Evolutionary conservation across 2,888 invertebrate genomes (phyloP).

Genomic region (Trichogramma dendrolimi): DNA sequence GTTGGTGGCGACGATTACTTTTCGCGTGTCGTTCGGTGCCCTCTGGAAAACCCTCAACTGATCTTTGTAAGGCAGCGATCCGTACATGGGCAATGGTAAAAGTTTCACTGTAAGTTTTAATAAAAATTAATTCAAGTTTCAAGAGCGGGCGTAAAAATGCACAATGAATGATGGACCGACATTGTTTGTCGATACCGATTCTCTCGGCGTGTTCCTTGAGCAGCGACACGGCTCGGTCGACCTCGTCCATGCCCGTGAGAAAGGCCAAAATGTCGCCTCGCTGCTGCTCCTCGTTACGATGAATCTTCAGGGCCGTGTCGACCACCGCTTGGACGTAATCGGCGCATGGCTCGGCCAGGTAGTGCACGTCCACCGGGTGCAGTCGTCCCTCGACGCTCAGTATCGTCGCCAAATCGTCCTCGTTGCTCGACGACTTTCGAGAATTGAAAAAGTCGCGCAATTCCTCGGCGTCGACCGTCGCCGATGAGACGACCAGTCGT

Average conservation of each 20-base stretch:
- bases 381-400: slow-evolving; percentile 85
- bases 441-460: slow-evolving; percentile 74
- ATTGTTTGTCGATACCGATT: slow-evolving; percentile 53
- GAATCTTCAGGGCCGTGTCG: slow-evolving; percentile 85
- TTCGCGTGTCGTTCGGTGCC: slow-evolving; percentile 68
- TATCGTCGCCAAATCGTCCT: slow-evolving; percentile 68
- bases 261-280: slow-evolving; percentile 89
- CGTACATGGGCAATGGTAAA: slow-evolving; percentile 84
- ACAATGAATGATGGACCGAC: slow-evolving; percentile 31
- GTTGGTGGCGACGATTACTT: slow-evolving; percentile 91
- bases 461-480: slow-evolving; percentile 90
- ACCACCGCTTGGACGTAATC: slow-evolving; percentile 85
- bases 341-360: slow-evolving; percentile 75
- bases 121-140: not conserved
- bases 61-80: slow-evolving; percentile 75
- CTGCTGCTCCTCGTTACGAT: slow-evolving; percentile 64
- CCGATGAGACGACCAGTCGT: slow-evolving; percentile 85
- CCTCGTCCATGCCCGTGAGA: slow-evolving; percentile 92
- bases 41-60: slow-evolving; percentile 78
- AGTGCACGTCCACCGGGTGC: slow-evolving; percentile 83
- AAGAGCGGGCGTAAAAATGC: not conserved
- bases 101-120: slow-evolving; percentile 53
- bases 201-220: slow-evolving; percentile 61
- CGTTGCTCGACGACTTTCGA: slow-evolving; percentile 36
- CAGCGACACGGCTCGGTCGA: slow-evolving; percentile 69